Conservation (phyloP, 2,888 invertebrate genomes). For the Homarus gammarus region DNA sequence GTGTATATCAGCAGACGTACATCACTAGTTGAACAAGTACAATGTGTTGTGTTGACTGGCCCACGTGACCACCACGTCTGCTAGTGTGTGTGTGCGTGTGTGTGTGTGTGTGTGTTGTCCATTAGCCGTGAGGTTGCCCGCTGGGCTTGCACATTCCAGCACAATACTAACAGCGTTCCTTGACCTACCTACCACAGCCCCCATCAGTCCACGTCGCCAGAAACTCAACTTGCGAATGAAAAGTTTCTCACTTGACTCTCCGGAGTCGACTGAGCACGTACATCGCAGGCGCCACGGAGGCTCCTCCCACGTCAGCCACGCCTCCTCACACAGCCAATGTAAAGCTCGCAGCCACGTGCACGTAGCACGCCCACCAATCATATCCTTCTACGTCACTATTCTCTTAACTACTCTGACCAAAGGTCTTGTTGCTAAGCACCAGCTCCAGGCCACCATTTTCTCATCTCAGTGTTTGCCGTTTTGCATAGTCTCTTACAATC, state of each 20-base stretch:
- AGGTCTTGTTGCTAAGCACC: conserved; percentile 41
- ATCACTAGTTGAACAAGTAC: background rate
- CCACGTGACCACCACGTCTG: background rate
- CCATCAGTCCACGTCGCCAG: conserved; percentile 96
- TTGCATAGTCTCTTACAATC: conserved; percentile 31
- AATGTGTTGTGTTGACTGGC: background rate
- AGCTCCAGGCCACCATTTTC: conserved; percentile 32
- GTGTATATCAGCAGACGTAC: background rate
- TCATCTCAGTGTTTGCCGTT: conserved; percentile 50
- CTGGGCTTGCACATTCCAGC: conserved; percentile 9
- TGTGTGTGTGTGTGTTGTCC: background rate
- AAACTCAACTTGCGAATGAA: conserved; percentile 98
- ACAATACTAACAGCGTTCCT: conserved; percentile 60
- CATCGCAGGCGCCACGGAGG: conserved; percentile 84
- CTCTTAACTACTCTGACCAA: conserved; percentile 30
- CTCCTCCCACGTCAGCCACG: conserved; percentile 82
- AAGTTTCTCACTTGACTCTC: conserved; percentile 97
- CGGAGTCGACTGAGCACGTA: conserved; percentile 92
- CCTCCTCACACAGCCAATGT: conserved; percentile 84
- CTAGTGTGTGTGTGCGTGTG: conserved; percentile 22
- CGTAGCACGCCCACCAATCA: conserved; percentile 48
- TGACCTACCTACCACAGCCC: conserved; percentile 84
- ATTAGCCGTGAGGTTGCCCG: conserved; percentile 9
- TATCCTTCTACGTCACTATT: conserved; percentile 41
- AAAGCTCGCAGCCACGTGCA: conserved; percentile 77